These are phyloP conservation scores for Pempheris klunzingeri DNA, from an alignment of 2,797 vertebrate genomes.

Conservation along the genomic window DNA sequence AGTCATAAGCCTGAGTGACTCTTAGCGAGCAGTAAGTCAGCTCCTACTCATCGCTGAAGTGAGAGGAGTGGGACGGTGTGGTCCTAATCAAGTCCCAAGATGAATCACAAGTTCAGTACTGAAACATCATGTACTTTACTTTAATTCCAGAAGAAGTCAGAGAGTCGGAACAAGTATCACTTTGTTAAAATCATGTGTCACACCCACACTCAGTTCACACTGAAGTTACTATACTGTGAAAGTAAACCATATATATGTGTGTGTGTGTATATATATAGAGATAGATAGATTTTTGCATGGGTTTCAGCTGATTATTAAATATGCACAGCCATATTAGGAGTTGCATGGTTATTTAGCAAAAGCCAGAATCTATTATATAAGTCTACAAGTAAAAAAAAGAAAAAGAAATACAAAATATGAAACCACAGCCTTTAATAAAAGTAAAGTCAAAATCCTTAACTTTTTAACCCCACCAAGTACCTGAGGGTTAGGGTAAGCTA, in stretches of 20 bases:
- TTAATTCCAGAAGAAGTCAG: conserved; percentile 28
- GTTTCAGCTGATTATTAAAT: background rate
- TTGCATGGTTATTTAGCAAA: background rate
- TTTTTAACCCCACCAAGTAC: no score
- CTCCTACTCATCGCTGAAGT: conserved; percentile 48
- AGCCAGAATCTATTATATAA: background rate
- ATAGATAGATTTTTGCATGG: background rate
- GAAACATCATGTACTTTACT: conserved; percentile 43
- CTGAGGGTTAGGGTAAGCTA: no score
- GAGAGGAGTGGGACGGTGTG: conserved; percentile 19
- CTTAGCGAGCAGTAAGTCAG: conserved; percentile 17
- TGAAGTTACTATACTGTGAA: background rate
- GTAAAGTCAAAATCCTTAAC: background rate
- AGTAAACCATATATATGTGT: no score
- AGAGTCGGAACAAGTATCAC: conserved; percentile 31
- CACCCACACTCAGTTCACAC: background rate
- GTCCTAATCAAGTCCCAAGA: conserved; percentile 33
- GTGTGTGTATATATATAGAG: no score
- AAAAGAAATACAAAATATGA: no score
- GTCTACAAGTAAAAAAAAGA: no score
- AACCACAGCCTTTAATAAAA: background rate
- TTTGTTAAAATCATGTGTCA: conserved; percentile 28
- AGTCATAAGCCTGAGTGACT: conserved; percentile 55
- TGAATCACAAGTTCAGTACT: conserved; percentile 41
- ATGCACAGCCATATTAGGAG: background rate